These are phyloP conservation scores for Intellagama lesueurii DNA, from an alignment of 2,797 vertebrate species.

Conservation along the genomic window DNA sequence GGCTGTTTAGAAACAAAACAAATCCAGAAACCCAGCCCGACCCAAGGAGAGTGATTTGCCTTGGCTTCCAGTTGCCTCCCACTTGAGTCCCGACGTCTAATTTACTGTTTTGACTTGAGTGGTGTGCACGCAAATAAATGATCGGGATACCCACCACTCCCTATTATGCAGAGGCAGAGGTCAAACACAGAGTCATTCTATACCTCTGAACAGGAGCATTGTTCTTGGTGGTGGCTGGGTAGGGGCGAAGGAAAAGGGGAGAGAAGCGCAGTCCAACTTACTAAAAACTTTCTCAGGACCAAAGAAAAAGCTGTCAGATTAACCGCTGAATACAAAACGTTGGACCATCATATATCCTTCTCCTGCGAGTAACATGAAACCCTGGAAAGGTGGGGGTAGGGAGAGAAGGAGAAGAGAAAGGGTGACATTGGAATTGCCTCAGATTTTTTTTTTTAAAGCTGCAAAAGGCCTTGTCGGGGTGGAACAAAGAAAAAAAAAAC, in stretches of 20 bases:
- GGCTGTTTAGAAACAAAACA: background rate
- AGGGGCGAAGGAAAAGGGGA: constrained; percentile 42
- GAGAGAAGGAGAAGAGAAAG: background rate
- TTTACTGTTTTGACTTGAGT: constrained; percentile 59
- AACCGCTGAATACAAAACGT: constrained; percentile 73
- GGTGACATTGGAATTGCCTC: constrained; percentile 60
- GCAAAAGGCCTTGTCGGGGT: constrained; percentile 66
- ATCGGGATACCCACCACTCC: constrained; percentile 50
- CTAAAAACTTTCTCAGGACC: constrained; percentile 72
- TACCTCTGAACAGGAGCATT: constrained; percentile 57
- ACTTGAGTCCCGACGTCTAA: constrained; percentile 63
- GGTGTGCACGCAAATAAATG: constrained; percentile 56
- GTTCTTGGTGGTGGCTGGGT: constrained; percentile 62
- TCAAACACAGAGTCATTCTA: constrained; percentile 65
- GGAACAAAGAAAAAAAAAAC: constrained; percentile 63
- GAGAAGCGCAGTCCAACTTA: constrained; percentile 53
- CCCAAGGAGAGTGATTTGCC: constrained; percentile 51
- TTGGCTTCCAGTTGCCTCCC: constrained; percentile 37
- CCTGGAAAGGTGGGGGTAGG: constrained; percentile 30
- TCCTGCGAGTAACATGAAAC: constrained; percentile 76
- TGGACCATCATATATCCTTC: constrained; percentile 67
- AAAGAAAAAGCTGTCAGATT: constrained; percentile 75
- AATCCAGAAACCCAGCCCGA: background rate
- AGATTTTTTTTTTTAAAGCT: constrained; percentile 63
- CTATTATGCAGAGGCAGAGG: constrained; percentile 64